phyloP scores from a whole-genome alignment of 2,797 vertebrate genomes.

The Sternotherus odoratus region DNA sequence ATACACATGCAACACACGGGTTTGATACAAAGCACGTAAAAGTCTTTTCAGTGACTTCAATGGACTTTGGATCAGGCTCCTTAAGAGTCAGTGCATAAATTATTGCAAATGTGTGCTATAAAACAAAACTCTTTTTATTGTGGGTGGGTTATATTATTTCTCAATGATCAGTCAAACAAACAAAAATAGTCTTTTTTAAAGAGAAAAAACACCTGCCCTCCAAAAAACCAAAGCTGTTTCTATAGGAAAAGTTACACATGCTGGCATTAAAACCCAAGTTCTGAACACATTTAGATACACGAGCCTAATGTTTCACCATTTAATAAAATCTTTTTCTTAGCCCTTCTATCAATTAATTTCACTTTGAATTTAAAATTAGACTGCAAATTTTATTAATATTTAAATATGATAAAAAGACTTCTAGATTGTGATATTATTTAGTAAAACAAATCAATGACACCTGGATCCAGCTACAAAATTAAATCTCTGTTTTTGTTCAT shows the following conservation, averaged over 20 bases:
- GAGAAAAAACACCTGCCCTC: neutral
- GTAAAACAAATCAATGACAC: neutral
- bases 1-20: neutral
- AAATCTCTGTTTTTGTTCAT: conserved; percentile 71
- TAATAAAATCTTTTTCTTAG: neutral
- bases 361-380: neutral
- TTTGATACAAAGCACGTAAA: rapidly evolving
- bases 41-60: neutral
- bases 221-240: neutral
- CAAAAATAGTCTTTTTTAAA: neutral
- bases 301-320: neutral
- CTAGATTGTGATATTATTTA: neutral
- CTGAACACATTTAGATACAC: neutral
- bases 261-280: neutral
- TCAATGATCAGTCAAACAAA: neutral
- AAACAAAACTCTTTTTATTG: neutral
- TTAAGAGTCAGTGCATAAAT: neutral
- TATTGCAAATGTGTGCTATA: neutral
- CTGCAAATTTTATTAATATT: neutral
- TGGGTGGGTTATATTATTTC: neutral
- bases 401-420: neutral
- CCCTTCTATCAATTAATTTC: neutral
- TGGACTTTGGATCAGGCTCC: neutral
- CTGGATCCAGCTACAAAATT: neutral
- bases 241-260: neutral